Conservation (phyloP, 2,113 vertebrate genomes). For the Arothron firmamentum region DNA sequence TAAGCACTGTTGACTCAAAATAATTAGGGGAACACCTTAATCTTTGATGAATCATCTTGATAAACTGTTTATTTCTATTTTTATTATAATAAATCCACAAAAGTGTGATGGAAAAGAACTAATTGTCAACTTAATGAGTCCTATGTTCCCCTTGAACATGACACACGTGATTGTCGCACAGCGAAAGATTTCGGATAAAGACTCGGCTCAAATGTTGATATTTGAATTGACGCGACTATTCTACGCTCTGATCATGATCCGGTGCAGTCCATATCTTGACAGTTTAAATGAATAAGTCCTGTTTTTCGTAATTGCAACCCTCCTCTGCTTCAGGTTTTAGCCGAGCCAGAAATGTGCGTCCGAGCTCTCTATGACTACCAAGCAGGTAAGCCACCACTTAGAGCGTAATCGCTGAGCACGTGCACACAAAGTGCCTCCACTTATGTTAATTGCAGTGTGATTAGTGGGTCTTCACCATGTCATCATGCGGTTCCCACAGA, state of each 20-base stretch:
- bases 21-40: no score
- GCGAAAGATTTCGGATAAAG: no score
- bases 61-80: background rate
- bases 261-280: background rate
- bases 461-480: constrained; percentile 51
- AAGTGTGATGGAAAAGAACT: no score
- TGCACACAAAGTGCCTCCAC: constrained; percentile 52
- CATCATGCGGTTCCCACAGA: constrained; percentile 66
- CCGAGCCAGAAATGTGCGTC: constrained; percentile 69
- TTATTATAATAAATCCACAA: background rate
- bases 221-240: no score
- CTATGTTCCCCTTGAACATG: no score
- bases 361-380: constrained; percentile 79
- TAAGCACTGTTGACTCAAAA: no score
- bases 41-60: no score
- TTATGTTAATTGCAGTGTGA: constrained; percentile 54
- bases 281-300: background rate
- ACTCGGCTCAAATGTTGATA: no score
- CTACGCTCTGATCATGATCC: no score
- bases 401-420: constrained; percentile 40
- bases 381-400: constrained; percentile 72
- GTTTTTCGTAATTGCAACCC: constrained; percentile 25
- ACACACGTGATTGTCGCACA: no score
- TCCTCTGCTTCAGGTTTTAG: constrained; percentile 47
- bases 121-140: no score